Evolutionary conservation across 1,140 invertebrate species (phyloP), one percentile per base, ranked within the genome.

Genomic region (Drosophila truncata): DNA sequence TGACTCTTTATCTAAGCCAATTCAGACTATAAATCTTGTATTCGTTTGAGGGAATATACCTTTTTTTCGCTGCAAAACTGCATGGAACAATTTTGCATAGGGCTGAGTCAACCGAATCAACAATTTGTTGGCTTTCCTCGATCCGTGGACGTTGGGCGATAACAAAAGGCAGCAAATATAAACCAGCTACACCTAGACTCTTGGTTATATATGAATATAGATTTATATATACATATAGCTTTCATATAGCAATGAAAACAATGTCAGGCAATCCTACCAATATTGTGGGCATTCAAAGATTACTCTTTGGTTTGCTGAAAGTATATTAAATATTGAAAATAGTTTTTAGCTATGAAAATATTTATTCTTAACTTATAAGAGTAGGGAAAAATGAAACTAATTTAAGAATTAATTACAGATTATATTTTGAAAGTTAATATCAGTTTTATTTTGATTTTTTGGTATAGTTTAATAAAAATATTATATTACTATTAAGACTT

Each of bases 61-160:
- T 33, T n/a, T 75, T 29, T 69, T 39, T 18, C 13, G 46, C 55
- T 33, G 54, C 62, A 47, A 79, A 81, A 75, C 54, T 72, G 75
- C 60, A 77, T 69, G 67, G 54, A 69, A 79, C 70, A 80, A 80
- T 87, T 80, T 67, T 23, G 31, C 72, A 61, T 35, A 62, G 54
- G 47, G 80, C 80, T 87, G 84, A 88, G 84, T 87, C 85, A 90
- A 84, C 72, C 77, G 76, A 75, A 84, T 88, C 84, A 84, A 84
- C 84, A 88, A 84, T 88, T 87, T 87, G 82, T 62, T 78, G 78
- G 52, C n/a, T 39, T 60, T 42, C 37, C 41, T 25, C 33, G 23
- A 46, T 41, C 31, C 39, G 33, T 16, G 42, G 52, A 72, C 66
- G 39, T 33, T 49, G 52, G 52, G 27, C 66, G 73, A 77, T 67